Evolutionary conservation across 2,797 vertebrate species (phyloP).

Genomic region (Gadopsis bispinosus): DNA sequence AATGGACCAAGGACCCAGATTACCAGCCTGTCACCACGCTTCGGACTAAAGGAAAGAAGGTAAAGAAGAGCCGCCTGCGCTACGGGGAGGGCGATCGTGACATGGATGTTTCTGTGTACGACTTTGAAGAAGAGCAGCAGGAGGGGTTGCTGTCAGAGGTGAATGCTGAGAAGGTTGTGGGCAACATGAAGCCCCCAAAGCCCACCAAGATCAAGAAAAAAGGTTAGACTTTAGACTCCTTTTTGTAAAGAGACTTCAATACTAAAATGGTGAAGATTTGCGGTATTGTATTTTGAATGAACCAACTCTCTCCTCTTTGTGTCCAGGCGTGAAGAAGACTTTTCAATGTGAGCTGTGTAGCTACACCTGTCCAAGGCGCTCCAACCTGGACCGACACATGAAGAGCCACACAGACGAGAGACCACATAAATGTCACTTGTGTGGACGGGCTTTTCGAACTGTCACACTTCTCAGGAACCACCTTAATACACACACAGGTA

Average conservation of each 20-base stretch:
- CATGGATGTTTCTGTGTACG: conserved; percentile 98
- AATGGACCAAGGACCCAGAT: conserved; percentile 96
- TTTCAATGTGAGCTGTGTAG: conserved; percentile 98
- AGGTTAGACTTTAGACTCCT: conserved; percentile 80
- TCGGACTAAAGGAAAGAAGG: conserved; percentile 92
- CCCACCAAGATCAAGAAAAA: conserved; percentile 99
- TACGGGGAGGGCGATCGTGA: conserved; percentile 96
- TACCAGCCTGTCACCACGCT: conserved; percentile 89
- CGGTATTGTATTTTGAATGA: not conserved
- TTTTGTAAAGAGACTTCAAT: too few species aligned
- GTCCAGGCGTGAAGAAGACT: conserved; percentile 95
- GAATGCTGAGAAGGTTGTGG: conserved; percentile 98
- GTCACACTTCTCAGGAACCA: conserved; percentile 97
- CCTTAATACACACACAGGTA: conserved; percentile 94
- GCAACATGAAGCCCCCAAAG: conserved; percentile 99
- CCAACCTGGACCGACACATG: conserved; percentile 97
- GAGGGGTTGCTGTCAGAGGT: conserved; percentile 96
- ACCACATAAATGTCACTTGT: conserved; percentile 97
- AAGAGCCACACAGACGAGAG: conserved; percentile 98
- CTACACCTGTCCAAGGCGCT: conserved; percentile 95
- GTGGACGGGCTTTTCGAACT: conserved; percentile 95
- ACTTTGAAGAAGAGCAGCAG: conserved; percentile 98
- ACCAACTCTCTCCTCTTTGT: not conserved
- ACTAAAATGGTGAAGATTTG: not conserved
- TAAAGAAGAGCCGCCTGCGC: conserved; percentile 96